Evolutionary conservation across 2,113 vertebrate species (phyloP).

Genomic region (Sula dactylatra): DNA sequence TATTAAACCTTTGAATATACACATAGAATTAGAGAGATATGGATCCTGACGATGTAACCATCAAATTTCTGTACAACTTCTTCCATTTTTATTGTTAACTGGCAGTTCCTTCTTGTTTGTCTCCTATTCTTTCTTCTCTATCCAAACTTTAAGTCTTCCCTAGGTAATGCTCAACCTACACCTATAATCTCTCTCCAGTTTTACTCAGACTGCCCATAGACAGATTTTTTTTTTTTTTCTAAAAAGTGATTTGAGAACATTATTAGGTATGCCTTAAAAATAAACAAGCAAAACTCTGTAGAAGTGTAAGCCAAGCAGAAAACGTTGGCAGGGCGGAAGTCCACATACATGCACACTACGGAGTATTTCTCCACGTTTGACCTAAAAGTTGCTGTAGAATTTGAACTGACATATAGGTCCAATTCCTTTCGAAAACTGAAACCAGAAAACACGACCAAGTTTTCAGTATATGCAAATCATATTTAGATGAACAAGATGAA

Average conservation of each 20-base stretch:
- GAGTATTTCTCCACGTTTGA: background rate
- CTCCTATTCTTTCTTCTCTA: background rate
- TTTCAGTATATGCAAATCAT: background rate
- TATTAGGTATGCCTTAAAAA: background rate
- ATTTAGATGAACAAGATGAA: background rate
- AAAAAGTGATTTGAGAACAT: background rate
- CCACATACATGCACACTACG: background rate
- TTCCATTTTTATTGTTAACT: background rate
- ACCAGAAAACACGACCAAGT: background rate
- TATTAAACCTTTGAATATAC: background rate
- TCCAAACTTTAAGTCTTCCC: background rate
- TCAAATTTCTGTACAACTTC: background rate
- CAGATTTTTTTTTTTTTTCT: background rate
- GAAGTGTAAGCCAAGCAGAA: background rate
- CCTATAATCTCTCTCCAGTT: background rate
- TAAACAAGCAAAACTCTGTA: background rate
- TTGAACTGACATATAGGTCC: background rate
- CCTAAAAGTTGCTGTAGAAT: background rate
- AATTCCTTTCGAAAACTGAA: background rate
- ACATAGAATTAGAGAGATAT: background rate
- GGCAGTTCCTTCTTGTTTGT: background rate
- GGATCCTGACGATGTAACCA: background rate
- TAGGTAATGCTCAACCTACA: background rate
- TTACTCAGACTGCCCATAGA: background rate
- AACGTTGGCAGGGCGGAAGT: fast-evolving